These are phyloP conservation scores for Bubo blakistoni DNA, from an alignment of 2,113 vertebrate genomes.

Conservation along the genomic window DNA sequence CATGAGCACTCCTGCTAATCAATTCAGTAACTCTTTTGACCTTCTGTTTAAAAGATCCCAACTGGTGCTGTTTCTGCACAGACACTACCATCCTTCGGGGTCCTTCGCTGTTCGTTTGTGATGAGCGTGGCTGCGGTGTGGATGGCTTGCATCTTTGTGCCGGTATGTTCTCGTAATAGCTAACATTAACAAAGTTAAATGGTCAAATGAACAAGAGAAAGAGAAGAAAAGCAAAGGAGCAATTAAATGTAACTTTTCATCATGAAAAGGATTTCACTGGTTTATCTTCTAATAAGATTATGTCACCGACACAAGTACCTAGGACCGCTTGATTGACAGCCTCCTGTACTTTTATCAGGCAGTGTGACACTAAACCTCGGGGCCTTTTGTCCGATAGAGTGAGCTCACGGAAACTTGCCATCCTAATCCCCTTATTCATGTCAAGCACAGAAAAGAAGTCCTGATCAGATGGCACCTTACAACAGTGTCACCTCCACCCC, in stretches of 20 bases:
- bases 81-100: background rate
- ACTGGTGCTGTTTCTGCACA: background rate
- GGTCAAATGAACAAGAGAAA: slow-evolving; percentile 61
- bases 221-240: slow-evolving; percentile 61
- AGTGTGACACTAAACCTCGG: slow-evolving; percentile 90
- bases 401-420: slow-evolving; percentile 94
- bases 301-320: slow-evolving; percentile 86
- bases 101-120: rapidly evolving
- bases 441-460: slow-evolving; percentile 87
- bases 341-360: slow-evolving; percentile 96
- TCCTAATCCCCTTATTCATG: slow-evolving; percentile 99
- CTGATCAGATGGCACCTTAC: slow-evolving; percentile 79
- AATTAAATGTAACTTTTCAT: slow-evolving; percentile 84
- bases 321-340: slow-evolving; percentile 90
- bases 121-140: background rate
- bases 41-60: background rate
- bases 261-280: slow-evolving; percentile 81
- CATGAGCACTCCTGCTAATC: background rate
- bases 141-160: slow-evolving; percentile 31
- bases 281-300: slow-evolving; percentile 98
- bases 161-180: slow-evolving; percentile 58
- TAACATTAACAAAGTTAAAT: slow-evolving; percentile 66
- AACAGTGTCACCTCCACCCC: slow-evolving; percentile 80
- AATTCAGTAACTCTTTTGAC: slow-evolving; percentile 30
- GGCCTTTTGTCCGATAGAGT: slow-evolving; percentile 89